These are phyloP conservation scores for Danio rerio DNA, from an alignment of 2,113 vertebrate species.

Conservation along the genomic window GRCz12tu NC_133177.1:8494001-8494500, in stretches of 20 bases:
- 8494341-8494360: neutral
- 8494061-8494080: too few relatives aligned
- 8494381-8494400: neutral
- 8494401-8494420: neutral
- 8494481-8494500: neutral
- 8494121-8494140: too few relatives aligned
- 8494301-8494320: neutral
- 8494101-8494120: too few relatives aligned
- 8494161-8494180: too few relatives aligned
- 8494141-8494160: too few relatives aligned
- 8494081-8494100: too few relatives aligned
- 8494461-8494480: conserved; percentile 24
- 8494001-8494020: too few relatives aligned
- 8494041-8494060: too few relatives aligned
- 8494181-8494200: too few relatives aligned
- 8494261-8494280: neutral
- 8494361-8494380: neutral
- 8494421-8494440: neutral
- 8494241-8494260: neutral
- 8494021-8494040: too few relatives aligned
- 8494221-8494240: neutral
- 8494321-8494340: neutral
- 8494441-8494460: neutral
- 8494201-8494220: too few relatives aligned
- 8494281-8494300: neutral